A percentile compares a stretch with the other conserved stretches of the same genome.
Evolutionary conservation across 1,140 invertebrate species (phyloP).

Genomic region (Chionoecetes opilio): DNA sequence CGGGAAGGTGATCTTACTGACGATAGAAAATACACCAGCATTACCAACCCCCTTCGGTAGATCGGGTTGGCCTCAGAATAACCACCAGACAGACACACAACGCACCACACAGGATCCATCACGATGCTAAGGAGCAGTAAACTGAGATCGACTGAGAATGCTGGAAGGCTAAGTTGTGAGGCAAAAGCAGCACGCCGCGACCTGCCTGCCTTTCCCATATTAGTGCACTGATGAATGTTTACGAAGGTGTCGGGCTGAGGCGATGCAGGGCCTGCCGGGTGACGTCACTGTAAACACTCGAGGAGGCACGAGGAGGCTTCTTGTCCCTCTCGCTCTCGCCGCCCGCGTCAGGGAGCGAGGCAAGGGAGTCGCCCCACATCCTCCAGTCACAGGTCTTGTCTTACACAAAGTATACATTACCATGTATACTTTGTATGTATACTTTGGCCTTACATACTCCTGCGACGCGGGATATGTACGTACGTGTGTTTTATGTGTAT

Average conservation of each 20-base stretch:
- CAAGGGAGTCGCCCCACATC: not conserved
- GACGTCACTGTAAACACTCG: constrained; percentile 5
- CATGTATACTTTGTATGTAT: no score
- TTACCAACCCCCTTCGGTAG: no score
- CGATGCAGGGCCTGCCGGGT: not conserved
- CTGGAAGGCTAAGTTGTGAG: not conserved
- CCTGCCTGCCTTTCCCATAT: constrained; percentile 3
- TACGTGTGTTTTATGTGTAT: no score
- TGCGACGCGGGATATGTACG: no score
- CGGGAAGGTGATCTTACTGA: not conserved
- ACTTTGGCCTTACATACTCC: no score
- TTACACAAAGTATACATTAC: no score
- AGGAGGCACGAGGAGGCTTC: not conserved
- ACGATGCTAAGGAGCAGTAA: not conserved
- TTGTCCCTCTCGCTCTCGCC: not conserved
- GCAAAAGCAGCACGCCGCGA: not conserved
- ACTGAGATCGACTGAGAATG: not conserved
- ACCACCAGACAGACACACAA: not conserved
- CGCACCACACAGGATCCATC: not conserved
- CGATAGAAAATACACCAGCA: not conserved
- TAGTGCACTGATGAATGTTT: not conserved
- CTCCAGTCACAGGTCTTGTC: no score
- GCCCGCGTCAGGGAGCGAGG: constrained; percentile 2
- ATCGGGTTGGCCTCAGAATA: no score
- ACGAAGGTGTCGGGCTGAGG: constrained; percentile 11